Base-by-base conservation (phyloP, 2,113 vertebrate species). In the Pogonocichla stellata region DNA sequence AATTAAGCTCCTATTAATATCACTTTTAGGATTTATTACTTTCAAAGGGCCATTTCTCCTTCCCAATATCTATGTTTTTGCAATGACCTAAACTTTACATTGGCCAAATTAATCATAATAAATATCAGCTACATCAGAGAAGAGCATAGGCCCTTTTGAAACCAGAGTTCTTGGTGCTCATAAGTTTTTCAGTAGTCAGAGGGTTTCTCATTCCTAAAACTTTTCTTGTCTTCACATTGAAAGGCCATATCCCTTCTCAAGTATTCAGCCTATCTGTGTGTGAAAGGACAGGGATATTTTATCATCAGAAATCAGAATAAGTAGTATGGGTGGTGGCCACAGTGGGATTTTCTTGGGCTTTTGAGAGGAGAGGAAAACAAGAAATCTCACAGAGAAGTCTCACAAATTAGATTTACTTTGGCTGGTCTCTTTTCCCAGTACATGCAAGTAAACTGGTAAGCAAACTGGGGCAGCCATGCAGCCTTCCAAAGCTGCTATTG, bases 211-310 rank as follows among this genome's bases (percentile, higher is more conserved):
- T 70, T 80, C 20, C 33, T 73, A 19, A 62, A 91, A 26, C 2
- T 12, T 77, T n/a, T 12, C 19, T 50, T 3, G 0, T 54, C 18
- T 62, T 12, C 10, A 34, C 4, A 19, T 1, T 24, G 25, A 72
- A 61, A 83, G 10, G 3, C 2, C 28, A 5, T 15, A 53, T 17
- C 3, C 10, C 6, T 66, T 71, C 36, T 31, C 1, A 4, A 10
- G 5, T 33, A 29, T 26, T 75, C 23, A 72, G 6, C 8, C 7
- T 50, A 14, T 40, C 42, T 53, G 33, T 29, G 13, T 61, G 10
- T 61, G 51, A 90, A 61, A 80, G 5, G 16, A 48, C 14, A 25
- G 14, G 14, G 58, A 42, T 10, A 48, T 47, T 82, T 75, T 60
- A 10, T 16, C 4, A 31, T 13, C 26, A 45, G 56, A 84, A 92